Evolutionary conservation across 2,888 invertebrate genomes (phyloP), one percentile per base, ranked within the genome.

Genomic region (Drosophila eohydei): DNA sequence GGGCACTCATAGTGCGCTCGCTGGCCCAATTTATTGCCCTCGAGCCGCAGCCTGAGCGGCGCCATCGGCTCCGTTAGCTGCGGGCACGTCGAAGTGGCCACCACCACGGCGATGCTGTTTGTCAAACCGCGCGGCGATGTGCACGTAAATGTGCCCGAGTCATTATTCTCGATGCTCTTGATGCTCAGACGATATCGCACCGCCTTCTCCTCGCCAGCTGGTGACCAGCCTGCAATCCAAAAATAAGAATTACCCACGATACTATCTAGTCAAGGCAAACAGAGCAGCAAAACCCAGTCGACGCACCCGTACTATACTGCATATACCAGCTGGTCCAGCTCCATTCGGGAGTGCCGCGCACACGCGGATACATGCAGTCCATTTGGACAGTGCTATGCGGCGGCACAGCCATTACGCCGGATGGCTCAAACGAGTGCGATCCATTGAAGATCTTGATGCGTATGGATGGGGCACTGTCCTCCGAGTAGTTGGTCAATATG

Each of bases 61-160:
- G 95, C 93, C 60, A 94, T 94, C 43, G 95, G 93, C 72, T 94
- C 94, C 75, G 94, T 94, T 81, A 95, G 94, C 72, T 95, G 94
- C 60, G 95, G 95, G 89, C 96, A 96, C 75, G 94, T 94, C 72
- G 95, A 94, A 86, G 94, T 97, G 94, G 96, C 95, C 92, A 97
- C 96, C 79, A 92, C 90, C 79, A 93, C 92, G 68, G 92, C 88
- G 85, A 93, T 92, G 81, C 93, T 93, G 83, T 93, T 93, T 58
- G 96, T 96, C 80, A 96, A 95, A 41, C 97, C 97, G 62, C 95
- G 94, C 6, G 97, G 96, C 0, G 97, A 95, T 6, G 97, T 95
- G 92, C 97, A 97, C 0, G 97, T 97, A 92, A 96, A 97, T 72
- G 95, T 95, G 61, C 97, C 97, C 40, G 96, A 96, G 93, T 97